These are phyloP conservation scores for Oryctolagus cuniculus DNA, from an alignment of 2,113 vertebrate genomes.

Conservation along the genomic window mOryCun1.1 NC_091450.1:12741001-12741500, in stretches of 20 bases:
- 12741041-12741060: not conserved
- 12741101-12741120: not conserved
- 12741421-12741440: not conserved
- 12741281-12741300: accelerated
- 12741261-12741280: not conserved
- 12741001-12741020: not conserved
- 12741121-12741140: not conserved
- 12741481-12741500: not conserved
- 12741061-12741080: not conserved
- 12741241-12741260: not conserved
- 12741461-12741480: not conserved
- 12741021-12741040: not conserved
- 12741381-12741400: too few relatives aligned
- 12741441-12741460: not conserved
- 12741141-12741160: conserved; percentile 24
- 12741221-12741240: accelerated
- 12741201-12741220: accelerated
- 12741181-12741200: too few relatives aligned
- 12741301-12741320: not conserved
- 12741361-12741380: not conserved
- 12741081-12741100: not conserved
- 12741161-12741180: not conserved
- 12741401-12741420: accelerated
- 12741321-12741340: accelerated
- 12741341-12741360: not conserved